A percentile compares a stretch with the other conserved stretches of the same genome.
phyloP scores from a whole-genome alignment of 2,888 invertebrate species.

The Philopedon plagiatum region DNA sequence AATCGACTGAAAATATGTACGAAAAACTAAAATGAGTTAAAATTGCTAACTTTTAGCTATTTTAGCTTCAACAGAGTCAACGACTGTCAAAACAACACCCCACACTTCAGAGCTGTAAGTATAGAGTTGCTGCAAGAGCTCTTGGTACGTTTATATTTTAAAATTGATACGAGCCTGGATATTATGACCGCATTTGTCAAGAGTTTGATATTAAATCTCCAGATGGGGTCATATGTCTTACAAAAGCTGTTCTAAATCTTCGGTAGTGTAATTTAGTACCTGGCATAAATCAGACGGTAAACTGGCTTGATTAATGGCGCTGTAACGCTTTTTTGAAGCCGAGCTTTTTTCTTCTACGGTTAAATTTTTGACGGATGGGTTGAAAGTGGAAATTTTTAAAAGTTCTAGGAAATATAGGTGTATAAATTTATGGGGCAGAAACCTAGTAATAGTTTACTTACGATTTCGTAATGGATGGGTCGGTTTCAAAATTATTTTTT shows the following conservation, averaged over 20 bases:
- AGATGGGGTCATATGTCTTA: constrained; percentile 60
- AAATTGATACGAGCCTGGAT: constrained; percentile 52
- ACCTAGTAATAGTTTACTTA: no score
- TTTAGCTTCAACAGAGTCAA: neutral
- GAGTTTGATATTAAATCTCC: constrained; percentile 60
- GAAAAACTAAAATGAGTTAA: no score
- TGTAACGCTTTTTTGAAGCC: constrained; percentile 46
- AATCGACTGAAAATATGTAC: no score
- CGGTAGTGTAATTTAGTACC: constrained; percentile 58
- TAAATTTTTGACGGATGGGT: constrained; percentile 28
- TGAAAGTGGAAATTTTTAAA: constrained; percentile 12
- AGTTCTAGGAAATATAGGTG: neutral
- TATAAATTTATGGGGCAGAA: neutral
- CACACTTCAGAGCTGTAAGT: neutral
- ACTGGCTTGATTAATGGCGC: constrained; percentile 45
- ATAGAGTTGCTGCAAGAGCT: constrained; percentile 12
- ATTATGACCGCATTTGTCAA: constrained; percentile 57
- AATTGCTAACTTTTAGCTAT: no score
- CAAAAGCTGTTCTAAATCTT: constrained; percentile 56
- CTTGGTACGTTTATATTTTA: constrained; percentile 46
- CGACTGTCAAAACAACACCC: neutral
- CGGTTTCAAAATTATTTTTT: no score
- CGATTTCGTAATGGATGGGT: no score
- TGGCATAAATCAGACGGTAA: constrained; percentile 55
- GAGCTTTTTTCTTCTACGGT: constrained; percentile 27